Evolutionary conservation across 2,888 invertebrate species (phyloP), one percentile per base, ranked within the genome.

Genomic region (Cremastobaeus sp.): DNA sequence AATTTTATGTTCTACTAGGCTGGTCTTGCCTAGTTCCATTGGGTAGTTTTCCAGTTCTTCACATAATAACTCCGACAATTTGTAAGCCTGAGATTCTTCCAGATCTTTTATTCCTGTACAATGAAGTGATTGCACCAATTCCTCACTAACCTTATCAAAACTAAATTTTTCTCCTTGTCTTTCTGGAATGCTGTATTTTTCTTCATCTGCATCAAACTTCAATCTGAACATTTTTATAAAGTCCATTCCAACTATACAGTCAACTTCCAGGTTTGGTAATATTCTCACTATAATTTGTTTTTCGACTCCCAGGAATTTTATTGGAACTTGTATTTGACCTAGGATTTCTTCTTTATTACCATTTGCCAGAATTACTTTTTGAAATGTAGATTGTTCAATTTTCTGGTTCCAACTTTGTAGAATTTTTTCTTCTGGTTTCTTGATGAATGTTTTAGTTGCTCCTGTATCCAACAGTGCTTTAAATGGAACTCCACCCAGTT

Each of bases 391-490:
- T 3, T 17, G 14, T 4, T 39, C 18, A 17, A 8, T n/a, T 30
- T 30, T 11, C 8, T 30, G n/a, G 2, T 11, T 14, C 18, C 17
- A n/a, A 12, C 25, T 9, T 43, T 9, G 11, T 9, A 43, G 1
- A 11, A 43, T 6, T 9, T 43, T 25, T 11, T 12, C 1, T n/a
- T 14, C 43, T 12, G n/a, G 11, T 6, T 43, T 11, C 5, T 12
- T 12, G 5, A 21, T 17, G 25, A 43, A 43, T 3, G 43, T 43
- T 25, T 12, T 43, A 12, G 43, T 25, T 12, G 43, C 21, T 18
- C 25, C 43, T 21, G 43, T 43, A 43, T 43, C 43, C 5, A 43
- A 17, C 14, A 43, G 12, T 0, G 43, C 43, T 43, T 43, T 43
- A 6, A 43, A 3, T 1, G 14, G 25, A 12, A 3, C 14, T 6